Conservation (phyloP, 37 sponge, comb jelly and placozoan genomes). For the Haliclona indistincta region DNA sequence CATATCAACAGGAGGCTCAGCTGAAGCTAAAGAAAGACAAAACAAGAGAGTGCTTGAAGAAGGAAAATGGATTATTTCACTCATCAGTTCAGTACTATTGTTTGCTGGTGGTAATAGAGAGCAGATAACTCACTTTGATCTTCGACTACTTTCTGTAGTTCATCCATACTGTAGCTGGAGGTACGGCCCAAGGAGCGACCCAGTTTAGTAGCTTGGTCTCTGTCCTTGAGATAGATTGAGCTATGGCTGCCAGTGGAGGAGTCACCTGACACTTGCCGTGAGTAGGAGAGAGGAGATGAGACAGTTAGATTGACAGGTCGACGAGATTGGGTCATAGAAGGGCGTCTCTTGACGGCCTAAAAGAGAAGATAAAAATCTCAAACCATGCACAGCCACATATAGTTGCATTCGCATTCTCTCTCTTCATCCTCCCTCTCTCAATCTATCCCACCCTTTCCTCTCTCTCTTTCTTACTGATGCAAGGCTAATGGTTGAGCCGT, state of each 20-base stretch:
- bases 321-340: background rate
- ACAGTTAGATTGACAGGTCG: constrained; percentile 2
- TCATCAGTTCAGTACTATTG: too few relatives aligned
- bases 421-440: too few relatives aligned
- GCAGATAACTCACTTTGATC: background rate
- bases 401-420: too few relatives aligned
- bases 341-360: background rate
- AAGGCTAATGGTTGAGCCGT: constrained; percentile 2
- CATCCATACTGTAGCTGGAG: background rate
- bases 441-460: too few relatives aligned
- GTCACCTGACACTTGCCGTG: background rate
- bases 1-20: constrained; percentile 56
- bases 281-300: background rate
- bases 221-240: constrained; percentile 9
- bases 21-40: constrained; percentile 27
- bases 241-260: background rate
- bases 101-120: too few relatives aligned
- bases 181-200: background rate
- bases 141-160: background rate
- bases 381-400: too few relatives aligned
- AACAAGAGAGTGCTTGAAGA: too few relatives aligned
- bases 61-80: too few relatives aligned
- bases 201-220: background rate
- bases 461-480: background rate
- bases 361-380: background rate